phyloP scores from a whole-genome alignment of 2,888 invertebrate species.

The Candidula unifasciata region DNA sequence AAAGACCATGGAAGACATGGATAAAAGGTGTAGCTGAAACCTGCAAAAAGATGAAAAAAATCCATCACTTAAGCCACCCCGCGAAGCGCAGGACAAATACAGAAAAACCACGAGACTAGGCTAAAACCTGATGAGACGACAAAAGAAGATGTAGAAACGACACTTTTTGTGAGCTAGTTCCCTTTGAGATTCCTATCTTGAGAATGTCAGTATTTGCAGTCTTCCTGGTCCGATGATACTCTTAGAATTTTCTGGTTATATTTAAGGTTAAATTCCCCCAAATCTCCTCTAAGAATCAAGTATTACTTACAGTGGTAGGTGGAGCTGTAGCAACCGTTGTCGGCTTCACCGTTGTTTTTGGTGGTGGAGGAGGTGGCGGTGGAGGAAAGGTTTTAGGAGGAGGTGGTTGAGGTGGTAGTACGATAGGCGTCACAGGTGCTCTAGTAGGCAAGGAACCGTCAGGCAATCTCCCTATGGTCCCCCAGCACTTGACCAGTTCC shows the following conservation, averaged over 20 bases:
- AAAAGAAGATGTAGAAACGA: too few relatives aligned
- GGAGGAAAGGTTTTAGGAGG: not conserved
- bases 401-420: not conserved
- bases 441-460: conserved; percentile 22
- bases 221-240: too few relatives aligned
- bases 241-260: not conserved
- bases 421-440: not conserved
- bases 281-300: not conserved
- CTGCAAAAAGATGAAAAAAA: too few relatives aligned
- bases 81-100: too few relatives aligned
- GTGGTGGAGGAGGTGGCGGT: not conserved
- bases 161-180: too few relatives aligned
- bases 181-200: too few relatives aligned
- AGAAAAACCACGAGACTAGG: too few relatives aligned
- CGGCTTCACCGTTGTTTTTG: not conserved
- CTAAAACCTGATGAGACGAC: too few relatives aligned
- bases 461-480: conserved; percentile 25
- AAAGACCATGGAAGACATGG: too few relatives aligned
- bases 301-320: not conserved
- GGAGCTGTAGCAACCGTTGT: not conserved
- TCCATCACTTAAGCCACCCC: too few relatives aligned
- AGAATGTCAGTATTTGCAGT: too few relatives aligned
- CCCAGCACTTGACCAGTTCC: conserved; percentile 30
- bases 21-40: too few relatives aligned
- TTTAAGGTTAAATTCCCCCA: not conserved